These are phyloP conservation scores for Schizotus pectinicornis DNA, from an alignment of 2,888 invertebrate genomes.

Conservation along the genomic window DNA sequence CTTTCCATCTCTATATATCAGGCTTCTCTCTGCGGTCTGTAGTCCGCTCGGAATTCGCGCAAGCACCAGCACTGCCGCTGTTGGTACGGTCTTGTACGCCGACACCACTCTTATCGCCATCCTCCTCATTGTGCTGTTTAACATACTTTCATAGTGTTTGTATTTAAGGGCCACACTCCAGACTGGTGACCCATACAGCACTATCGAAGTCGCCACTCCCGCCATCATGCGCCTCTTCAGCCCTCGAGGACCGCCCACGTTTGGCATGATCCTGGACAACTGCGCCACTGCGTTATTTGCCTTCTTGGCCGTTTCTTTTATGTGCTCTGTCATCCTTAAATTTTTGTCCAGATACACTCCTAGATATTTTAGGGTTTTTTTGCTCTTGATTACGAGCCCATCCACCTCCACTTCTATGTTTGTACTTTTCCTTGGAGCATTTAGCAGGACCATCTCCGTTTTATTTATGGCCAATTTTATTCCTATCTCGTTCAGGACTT, in stretches of 20 bases:
- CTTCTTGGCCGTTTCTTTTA: conserved; percentile 7
- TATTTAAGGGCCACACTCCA: not conserved
- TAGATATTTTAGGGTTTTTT: conserved; percentile 19
- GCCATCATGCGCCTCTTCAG: conserved; percentile 1
- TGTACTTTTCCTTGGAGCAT: not conserved
- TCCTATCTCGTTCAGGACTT: not conserved
- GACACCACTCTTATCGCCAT: not conserved
- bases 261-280: conserved; percentile 13
- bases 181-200: conserved; percentile 4
- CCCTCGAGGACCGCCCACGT: not conserved
- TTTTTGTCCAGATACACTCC: conserved; percentile 20
- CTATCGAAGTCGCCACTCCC: not conserved
- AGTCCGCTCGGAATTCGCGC: not conserved
- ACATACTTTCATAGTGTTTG: not conserved
- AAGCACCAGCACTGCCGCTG: not conserved
- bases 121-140: not conserved
- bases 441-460: not conserved
- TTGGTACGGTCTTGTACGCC: not conserved
- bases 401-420: conserved; percentile 7
- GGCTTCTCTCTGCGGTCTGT: not conserved
- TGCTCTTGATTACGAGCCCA: not conserved
- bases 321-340: conserved; percentile 4
- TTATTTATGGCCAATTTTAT: not conserved
- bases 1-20: not conserved
- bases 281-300: conserved; percentile 7